phyloP scores from a whole-genome alignment of 2,797 vertebrate species.

The Fistularia commersonii region DNA sequence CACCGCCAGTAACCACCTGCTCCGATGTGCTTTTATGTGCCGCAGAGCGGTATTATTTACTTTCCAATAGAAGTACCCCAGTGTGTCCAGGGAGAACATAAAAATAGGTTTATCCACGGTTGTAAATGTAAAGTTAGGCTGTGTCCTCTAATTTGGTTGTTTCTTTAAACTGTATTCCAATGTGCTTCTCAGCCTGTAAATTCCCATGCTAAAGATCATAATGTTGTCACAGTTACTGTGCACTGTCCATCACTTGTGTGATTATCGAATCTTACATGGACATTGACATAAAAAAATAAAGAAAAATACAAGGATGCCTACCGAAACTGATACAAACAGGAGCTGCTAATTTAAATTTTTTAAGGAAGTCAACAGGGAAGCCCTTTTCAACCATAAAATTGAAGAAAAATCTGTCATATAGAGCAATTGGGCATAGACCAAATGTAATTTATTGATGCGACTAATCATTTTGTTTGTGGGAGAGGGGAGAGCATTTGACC shows the following conservation, averaged over 20 bases:
- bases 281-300: too few species aligned
- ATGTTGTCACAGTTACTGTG: too few species aligned
- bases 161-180: slow-evolving; percentile 5
- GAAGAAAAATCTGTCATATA: not conserved
- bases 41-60: slow-evolving; percentile 33
- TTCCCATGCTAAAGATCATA: too few species aligned
- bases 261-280: too few species aligned
- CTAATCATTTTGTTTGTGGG: slow-evolving; percentile 9
- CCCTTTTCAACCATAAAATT: too few species aligned
- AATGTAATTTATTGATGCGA: slow-evolving; percentile 57
- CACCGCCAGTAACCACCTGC: slow-evolving; percentile 28
- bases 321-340: too few species aligned
- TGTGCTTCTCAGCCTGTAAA: too few species aligned
- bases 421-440: slow-evolving; percentile 42
- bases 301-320: too few species aligned
- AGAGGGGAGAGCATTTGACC: slow-evolving; percentile 45
- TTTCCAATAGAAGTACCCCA: slow-evolving; percentile 10
- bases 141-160: slow-evolving; percentile 10
- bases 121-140: not conserved
- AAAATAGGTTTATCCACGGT: slow-evolving; percentile 18
- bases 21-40: slow-evolving; percentile 38
- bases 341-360: too few species aligned
- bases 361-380: too few species aligned
- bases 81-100: slow-evolving; percentile 22
- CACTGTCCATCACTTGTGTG: too few species aligned